phyloP scores from a whole-genome alignment of 1,140 invertebrate species.

The Asobara japonica region DNA sequence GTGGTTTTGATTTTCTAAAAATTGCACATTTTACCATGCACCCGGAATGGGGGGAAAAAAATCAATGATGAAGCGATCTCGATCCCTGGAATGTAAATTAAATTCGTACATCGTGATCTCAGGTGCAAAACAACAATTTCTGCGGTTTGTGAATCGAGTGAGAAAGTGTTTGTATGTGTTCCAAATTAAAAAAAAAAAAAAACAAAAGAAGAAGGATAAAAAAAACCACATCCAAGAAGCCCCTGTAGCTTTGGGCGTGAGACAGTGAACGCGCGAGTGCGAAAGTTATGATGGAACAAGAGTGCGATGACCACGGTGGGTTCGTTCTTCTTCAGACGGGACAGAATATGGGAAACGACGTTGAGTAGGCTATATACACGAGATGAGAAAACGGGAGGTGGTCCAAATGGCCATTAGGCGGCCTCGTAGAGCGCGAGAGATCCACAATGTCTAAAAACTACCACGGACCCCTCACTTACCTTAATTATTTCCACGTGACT shows the following conservation, averaged over 20 bases:
- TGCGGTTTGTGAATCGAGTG: background rate
- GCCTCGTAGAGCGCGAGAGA: slow-evolving; percentile 31
- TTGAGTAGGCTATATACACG: slow-evolving; percentile 25
- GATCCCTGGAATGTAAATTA: slow-evolving; percentile 26
- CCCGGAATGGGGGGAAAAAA: background rate
- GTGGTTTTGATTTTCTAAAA: slow-evolving; percentile 4
- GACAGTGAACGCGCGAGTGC: slow-evolving; percentile 18
- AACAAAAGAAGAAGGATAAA: background rate
- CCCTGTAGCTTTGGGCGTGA: slow-evolving; percentile 19
- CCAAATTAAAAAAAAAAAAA: background rate
- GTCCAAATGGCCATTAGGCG: slow-evolving; percentile 51
- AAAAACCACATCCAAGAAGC: background rate
- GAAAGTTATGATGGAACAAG: slow-evolving; percentile 29
- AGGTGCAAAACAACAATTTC: background rate
- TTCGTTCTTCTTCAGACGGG: slow-evolving; percentile 5
- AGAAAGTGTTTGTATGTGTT: background rate
- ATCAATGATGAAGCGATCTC: background rate
- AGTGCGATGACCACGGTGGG: slow-evolving; percentile 40
- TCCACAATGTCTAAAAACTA: slow-evolving; percentile 36
- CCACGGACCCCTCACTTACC: slow-evolving; percentile 57
- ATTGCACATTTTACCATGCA: background rate
- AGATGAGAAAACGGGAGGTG: slow-evolving; percentile 38
- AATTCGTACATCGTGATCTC: background rate
- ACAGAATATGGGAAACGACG: slow-evolving; percentile 29
- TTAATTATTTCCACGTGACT: slow-evolving; percentile 66